These are phyloP conservation scores for Psephotus haematonotus DNA, from an alignment of 2,113 vertebrate genomes.

Conservation along the genomic window DNA sequence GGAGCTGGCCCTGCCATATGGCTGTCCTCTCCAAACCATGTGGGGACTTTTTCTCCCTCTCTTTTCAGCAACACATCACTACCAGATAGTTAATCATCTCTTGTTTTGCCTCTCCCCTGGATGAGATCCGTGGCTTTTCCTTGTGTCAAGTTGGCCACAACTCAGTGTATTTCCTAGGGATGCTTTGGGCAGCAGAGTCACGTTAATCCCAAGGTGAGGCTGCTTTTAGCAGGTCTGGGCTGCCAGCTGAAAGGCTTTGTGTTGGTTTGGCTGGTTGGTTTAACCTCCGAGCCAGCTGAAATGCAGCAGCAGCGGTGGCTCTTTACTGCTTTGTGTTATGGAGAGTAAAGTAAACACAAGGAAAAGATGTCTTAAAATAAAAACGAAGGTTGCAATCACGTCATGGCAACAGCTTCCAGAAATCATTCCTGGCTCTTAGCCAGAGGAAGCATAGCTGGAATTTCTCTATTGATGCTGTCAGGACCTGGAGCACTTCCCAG, in stretches of 20 bases:
- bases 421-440: conserved; percentile 19
- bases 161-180: neutral
- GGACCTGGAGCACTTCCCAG: neutral
- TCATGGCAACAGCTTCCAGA: conserved; percentile 52
- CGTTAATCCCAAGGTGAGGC: neutral
- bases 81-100: neutral
- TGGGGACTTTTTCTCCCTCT: neutral
- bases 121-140: neutral
- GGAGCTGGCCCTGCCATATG: rapidly evolving
- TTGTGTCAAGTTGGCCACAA: neutral
- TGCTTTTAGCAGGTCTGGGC: neutral
- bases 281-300: neutral
- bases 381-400: conserved; percentile 9
- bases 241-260: neutral
- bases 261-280: neutral
- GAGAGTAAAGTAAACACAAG: conserved; percentile 3
- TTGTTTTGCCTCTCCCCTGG: neutral
- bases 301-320: neutral
- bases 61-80: neutral
- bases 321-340: conserved; percentile 17
- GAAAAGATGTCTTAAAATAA: conserved; percentile 20
- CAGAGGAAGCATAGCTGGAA: conserved; percentile 21
- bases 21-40: neutral
- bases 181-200: neutral
- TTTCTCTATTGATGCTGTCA: conserved; percentile 10